phyloP scores from a whole-genome alignment of 2,113 vertebrate genomes.

The Larimichthys polyactis region DNA sequence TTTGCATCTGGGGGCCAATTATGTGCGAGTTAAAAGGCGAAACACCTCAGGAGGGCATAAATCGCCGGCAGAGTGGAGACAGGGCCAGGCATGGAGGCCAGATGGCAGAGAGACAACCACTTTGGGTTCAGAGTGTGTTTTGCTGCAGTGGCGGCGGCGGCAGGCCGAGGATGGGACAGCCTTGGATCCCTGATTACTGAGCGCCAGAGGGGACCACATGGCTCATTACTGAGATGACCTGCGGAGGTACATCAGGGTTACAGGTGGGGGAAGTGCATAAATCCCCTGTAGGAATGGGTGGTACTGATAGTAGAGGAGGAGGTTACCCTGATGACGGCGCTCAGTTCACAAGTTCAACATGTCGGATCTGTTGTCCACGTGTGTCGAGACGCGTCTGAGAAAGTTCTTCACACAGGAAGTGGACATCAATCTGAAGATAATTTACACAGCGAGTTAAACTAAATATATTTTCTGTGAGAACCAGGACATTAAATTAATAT shows the following conservation, averaged over 20 bases:
- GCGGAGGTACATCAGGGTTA: slow-evolving; percentile 52
- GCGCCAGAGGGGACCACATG: slow-evolving; percentile 63
- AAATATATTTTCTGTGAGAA: neutral
- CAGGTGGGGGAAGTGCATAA: slow-evolving; percentile 47
- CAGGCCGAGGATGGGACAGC: slow-evolving; percentile 56
- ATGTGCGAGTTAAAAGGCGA: slow-evolving; percentile 80
- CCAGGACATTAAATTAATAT: neutral
- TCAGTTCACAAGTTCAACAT: slow-evolving; percentile 70
- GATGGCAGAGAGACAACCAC: slow-evolving; percentile 71
- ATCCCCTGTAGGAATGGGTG: slow-evolving; percentile 31
- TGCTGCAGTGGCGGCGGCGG: slow-evolving; percentile 12
- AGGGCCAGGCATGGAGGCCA: slow-evolving; percentile 79
- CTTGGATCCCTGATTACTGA: slow-evolving; percentile 71
- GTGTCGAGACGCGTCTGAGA: slow-evolving; percentile 21
- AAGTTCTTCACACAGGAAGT: slow-evolving; percentile 21
- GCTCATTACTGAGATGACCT: slow-evolving; percentile 74
- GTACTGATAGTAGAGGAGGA: slow-evolving; percentile 15
- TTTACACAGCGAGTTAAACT: slow-evolving; percentile 1
- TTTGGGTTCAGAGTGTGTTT: slow-evolving; percentile 40
- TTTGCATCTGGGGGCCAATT: slow-evolving; percentile 84
- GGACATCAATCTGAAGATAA: slow-evolving; percentile 7
- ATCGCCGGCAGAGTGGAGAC: slow-evolving; percentile 75
- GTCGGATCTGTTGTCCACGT: slow-evolving; percentile 49
- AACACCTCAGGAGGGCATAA: slow-evolving; percentile 82
- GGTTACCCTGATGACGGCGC: slow-evolving; percentile 26